Conservation (phyloP, 2,113 vertebrate species). For the Bubo bubo region DNA sequence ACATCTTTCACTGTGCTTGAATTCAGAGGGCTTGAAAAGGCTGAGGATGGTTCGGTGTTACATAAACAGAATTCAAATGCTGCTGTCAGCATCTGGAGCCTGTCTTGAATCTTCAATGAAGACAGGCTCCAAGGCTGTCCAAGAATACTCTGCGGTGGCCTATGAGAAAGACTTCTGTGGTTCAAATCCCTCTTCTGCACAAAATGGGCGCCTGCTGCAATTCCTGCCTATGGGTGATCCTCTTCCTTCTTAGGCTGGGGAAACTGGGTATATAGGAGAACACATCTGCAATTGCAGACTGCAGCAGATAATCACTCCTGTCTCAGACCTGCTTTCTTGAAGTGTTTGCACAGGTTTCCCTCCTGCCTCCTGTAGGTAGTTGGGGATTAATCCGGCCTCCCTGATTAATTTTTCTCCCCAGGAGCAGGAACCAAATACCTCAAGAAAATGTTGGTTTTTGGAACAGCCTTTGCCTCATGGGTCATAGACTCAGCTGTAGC, state of each 20-base stretch:
- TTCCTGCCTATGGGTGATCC: background rate
- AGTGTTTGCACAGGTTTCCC: background rate
- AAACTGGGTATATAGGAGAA: accelerated
- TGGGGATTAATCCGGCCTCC: background rate
- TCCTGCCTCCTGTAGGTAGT: background rate
- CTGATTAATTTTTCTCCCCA: background rate
- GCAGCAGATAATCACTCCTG: background rate
- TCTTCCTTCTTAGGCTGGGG: background rate
- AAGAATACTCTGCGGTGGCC: background rate
- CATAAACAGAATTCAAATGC: background rate
- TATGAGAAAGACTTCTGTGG: background rate
- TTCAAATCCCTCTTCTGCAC: background rate
- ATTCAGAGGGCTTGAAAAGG: background rate
- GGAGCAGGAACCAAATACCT: background rate
- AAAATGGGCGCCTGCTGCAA: background rate
- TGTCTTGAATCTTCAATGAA: background rate
- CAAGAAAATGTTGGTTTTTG: background rate
- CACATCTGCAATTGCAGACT: background rate
- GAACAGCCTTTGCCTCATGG: background rate
- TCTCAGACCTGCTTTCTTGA: background rate
- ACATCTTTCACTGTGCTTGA: background rate
- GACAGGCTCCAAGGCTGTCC: background rate
- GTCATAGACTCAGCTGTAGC: background rate
- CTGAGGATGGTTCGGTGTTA: background rate
- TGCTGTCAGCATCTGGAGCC: background rate